Conservation (phyloP, 2,113 vertebrate species). For the Mesembrinibis cayennensis region DNA sequence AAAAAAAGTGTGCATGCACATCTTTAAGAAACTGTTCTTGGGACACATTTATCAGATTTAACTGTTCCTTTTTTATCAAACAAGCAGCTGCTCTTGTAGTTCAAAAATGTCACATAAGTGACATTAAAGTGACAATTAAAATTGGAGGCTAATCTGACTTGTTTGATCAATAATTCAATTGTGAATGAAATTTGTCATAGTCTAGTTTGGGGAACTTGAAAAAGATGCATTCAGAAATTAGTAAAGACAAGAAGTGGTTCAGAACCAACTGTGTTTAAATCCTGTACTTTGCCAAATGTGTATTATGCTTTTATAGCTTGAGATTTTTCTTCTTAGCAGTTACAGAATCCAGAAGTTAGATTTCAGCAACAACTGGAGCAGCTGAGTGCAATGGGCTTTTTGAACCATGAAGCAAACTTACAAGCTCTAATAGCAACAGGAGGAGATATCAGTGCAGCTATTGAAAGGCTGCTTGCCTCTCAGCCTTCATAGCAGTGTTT, state of each 20-base stretch:
- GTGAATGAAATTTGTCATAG: neutral
- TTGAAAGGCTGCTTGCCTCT: constrained; percentile 81
- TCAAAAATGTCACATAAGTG: neutral
- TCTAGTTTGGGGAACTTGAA: neutral
- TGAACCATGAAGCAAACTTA: constrained; percentile 95
- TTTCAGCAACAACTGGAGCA: constrained; percentile 88
- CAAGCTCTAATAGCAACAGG: constrained; percentile 86
- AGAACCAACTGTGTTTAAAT: neutral
- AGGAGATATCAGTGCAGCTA: constrained; percentile 82
- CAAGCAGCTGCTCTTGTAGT: neutral
- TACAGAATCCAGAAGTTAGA: constrained; percentile 79
- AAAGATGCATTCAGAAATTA: neutral
- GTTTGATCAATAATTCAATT: neutral
- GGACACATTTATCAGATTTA: neutral
- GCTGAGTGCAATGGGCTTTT: constrained; percentile 94
- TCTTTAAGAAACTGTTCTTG: neutral
- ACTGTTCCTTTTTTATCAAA: neutral
- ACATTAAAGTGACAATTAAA: neutral
- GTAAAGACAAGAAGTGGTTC: neutral
- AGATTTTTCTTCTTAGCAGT: constrained; percentile 49
- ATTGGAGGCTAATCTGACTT: neutral
- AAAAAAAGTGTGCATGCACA: neutral
- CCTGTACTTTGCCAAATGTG: neutral
- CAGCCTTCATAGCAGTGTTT: constrained; percentile 80
- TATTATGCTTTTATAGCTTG: neutral